Base-by-base conservation (phyloP, 2,797 vertebrate genomes). In the Rhinophrynus dorsalis region DNA sequence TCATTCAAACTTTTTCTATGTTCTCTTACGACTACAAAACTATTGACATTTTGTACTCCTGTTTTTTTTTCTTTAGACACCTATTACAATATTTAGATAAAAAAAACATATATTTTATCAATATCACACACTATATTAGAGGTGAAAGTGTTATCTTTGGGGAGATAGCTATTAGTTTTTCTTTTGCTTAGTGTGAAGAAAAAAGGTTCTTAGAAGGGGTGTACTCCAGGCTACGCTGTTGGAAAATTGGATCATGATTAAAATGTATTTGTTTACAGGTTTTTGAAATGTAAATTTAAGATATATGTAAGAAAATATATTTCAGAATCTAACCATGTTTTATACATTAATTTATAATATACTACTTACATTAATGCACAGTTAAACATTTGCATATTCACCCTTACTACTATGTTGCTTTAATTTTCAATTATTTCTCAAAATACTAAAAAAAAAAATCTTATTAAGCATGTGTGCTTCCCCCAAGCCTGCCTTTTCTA, bases 351-450 rank as follows among this genome's bases (percentile, higher is more conserved):
- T 37, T 3, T 37, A 37, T 13, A 35, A 33, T 54, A 52, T 13
- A 52, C 18, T n/a, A 13, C 47, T 54, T 26, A 29, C 33, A 61
- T 38, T 42, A 32, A 52, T 54, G 17, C 3, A 15, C 37, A 17
- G 62, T 63, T 62, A 45, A 27, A 47, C 23, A 52, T 70, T 40
- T 66, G 13, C 20, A 2, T 33, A 76, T 74, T 12, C 76, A 67
- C 58, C 38, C 26, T 75, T 80, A 67, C 77, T 80, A 78, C 74
- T 76, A 21, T 79, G 75, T 78, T 79, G 44, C 32, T 35, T 84
- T 79, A 72, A 51, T 48, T 29, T 21, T 37, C 56, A 68, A 71
- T 68, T 70, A 63, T 67, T 81, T 82, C 80, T 74, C 61, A 55
- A 74, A 74, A 52, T 54, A 47, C 15, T 55, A 13, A 74, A 81